Evolutionary conservation across 2,113 vertebrate species (phyloP), one percentile per base, ranked within the genome.

Genomic region (Agapornis roseicollis): DNA sequence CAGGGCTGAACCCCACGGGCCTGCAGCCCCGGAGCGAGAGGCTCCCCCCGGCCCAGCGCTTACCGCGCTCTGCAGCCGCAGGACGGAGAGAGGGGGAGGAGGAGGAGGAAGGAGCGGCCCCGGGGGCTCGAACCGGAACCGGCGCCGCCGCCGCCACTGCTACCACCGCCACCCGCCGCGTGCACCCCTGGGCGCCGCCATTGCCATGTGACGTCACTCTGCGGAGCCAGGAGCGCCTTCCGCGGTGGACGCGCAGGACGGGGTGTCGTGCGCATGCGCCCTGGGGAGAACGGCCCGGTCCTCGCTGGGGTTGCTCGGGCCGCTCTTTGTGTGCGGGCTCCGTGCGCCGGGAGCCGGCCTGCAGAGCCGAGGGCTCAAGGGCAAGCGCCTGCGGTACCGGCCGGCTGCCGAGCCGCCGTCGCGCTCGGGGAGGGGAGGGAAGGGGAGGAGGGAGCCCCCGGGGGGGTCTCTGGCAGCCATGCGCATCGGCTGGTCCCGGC

Each of bases 71-170:
- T 1, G 53, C 31, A 19, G 35, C 35, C 12, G 8, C 31, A 5
- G 41, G 7, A 20, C 13, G 0, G 35, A 17, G 14, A 7, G 2
- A 13, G 3, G 1, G 6, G 1, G 31, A 69, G 25, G 3, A 1
- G 1, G 31, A 69, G 25, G 3, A 1, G 15, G 0, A 18, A 16
- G 0, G 10, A 17, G 24, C 1, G 7, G 3, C 0, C 4, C 10
- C 0, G 5, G 3, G 1, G 10, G 1, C 24, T 3, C 17, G 1
- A 3, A 11, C 8, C 9, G 4, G 6, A 15, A 3, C 24, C 17
- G 1, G 2, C 29, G 4, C n/a, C n/a, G n/a, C n/a, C n/a, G 8
- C 53, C 22, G 1, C 12, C 15, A 29, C 31, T 47, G 47, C 5
- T 47, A 52, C 5, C 2, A 1, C 63, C 7, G 0, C 16, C 9